Conservation (phyloP, 1,140 invertebrate species). For the Temnothorax curvispinosus region DNA sequence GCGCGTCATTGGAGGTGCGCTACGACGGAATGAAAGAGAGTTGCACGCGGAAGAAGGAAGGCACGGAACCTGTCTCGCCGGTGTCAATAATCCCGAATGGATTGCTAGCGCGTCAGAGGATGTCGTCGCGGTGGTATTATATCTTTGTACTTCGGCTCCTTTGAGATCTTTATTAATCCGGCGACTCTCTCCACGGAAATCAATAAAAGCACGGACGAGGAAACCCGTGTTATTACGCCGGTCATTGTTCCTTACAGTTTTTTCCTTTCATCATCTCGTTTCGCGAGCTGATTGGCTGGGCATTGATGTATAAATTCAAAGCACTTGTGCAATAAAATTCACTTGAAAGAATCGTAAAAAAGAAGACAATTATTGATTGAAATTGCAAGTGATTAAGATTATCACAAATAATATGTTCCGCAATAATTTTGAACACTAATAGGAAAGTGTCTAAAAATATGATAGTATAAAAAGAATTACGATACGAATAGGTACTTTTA, state of each 20-base stretch:
- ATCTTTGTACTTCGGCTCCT: conserved; percentile 23
- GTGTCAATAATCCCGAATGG: conserved; percentile 52
- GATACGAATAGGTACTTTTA: not conserved
- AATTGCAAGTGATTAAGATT: not conserved
- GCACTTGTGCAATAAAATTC: not conserved
- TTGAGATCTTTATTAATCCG: conserved; percentile 51
- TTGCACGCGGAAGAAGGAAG: conserved; percentile 5
- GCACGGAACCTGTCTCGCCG: conserved; percentile 33
- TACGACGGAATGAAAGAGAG: conserved; percentile 20
- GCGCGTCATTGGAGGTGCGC: conserved; percentile 33
- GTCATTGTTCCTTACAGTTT: conserved; percentile 10
- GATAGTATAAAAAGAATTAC: too few relatives aligned
- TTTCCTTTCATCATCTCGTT: not conserved
- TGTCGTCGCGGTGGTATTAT: not conserved
- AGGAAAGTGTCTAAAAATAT: too few relatives aligned
- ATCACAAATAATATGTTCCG: too few relatives aligned
- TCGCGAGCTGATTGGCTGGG: not conserved
- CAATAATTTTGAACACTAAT: too few relatives aligned
- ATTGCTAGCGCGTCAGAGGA: conserved; percentile 10
- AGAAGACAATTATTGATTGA: not conserved
- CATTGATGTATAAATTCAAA: not conserved
- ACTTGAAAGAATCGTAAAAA: not conserved
- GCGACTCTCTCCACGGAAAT: conserved; percentile 13
- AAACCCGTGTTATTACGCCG: conserved; percentile 9
- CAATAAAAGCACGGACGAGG: conserved; percentile 13